Evolutionary conservation across 1,140 invertebrate genomes (phyloP).

Genomic region (Pogonognathellus flavescens): DNA sequence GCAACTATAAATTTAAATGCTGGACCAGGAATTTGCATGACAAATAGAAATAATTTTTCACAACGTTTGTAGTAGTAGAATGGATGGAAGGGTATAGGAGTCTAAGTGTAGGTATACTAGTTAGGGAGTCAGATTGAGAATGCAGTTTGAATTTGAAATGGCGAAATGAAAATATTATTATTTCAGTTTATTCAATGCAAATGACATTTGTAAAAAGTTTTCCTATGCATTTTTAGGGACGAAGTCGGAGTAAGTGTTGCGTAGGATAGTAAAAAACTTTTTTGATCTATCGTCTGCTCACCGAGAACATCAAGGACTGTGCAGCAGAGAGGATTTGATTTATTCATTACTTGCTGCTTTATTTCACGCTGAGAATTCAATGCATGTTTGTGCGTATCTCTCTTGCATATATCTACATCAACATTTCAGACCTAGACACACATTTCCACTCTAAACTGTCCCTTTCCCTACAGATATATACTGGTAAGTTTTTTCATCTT

Average conservation of each 20-base stretch:
- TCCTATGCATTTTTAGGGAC: neutral
- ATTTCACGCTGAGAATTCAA: conserved; percentile 42
- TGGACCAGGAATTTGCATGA: conserved; percentile 10
- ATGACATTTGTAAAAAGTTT: conserved; percentile 8
- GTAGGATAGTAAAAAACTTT: neutral
- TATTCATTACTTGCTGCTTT: conserved; percentile 37
- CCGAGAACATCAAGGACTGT: conserved; percentile 20
- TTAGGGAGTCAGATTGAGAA: neutral
- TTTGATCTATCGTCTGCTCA: conserved; percentile 31
- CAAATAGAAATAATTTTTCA: neutral
- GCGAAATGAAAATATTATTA: neutral
- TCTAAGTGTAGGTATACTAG: neutral
- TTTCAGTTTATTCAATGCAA: conserved; percentile 31
- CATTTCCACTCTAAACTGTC: neutral
- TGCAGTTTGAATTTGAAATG: neutral
- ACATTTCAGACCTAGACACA: neutral
- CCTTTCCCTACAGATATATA: neutral
- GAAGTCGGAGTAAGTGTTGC: neutral
- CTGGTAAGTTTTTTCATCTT: neutral
- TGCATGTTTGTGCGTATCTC: conserved; percentile 39
- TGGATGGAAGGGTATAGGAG: too few species aligned
- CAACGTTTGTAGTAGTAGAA: too few species aligned
- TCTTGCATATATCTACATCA: conserved; percentile 27
- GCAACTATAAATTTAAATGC: too few species aligned
- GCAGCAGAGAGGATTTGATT: conserved; percentile 34